A percentile compares a stretch with the other conserved stretches of the same genome.
These are phyloP conservation scores for Leptonema lineaticorne DNA, from an alignment of 1,140 invertebrate species.

Conservation along the genomic window DNA sequence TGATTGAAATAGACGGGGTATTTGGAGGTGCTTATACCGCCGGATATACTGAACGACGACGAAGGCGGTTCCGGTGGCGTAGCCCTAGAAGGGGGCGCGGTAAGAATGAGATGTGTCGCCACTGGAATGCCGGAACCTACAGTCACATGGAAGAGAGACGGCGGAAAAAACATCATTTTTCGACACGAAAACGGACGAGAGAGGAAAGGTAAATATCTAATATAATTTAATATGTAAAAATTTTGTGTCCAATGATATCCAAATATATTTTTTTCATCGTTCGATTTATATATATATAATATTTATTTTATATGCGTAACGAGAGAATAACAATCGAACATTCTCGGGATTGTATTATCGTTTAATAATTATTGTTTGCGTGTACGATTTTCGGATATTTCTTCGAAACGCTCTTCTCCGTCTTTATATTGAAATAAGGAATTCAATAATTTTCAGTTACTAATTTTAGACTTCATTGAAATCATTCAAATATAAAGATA, in stretches of 20 bases:
- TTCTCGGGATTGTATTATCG: no score
- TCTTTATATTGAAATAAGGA: no score
- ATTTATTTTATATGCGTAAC: not conserved
- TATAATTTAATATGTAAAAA: no score
- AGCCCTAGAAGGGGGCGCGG: slow-evolving; percentile 74
- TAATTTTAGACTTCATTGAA: no score
- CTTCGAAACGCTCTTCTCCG: no score
- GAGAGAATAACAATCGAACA: no score
- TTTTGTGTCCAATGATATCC: no score
- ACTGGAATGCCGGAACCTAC: slow-evolving; percentile 79
- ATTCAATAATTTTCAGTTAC: no score
- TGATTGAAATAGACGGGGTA: slow-evolving; percentile 67
- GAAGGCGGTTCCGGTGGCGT: slow-evolving; percentile 56
- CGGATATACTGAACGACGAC: slow-evolving; percentile 74
- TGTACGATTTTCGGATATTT: no score
- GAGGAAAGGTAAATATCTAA: slow-evolving; percentile 65
- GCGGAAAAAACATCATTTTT: slow-evolving; percentile 70
- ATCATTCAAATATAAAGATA: no score
- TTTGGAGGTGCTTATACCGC: slow-evolving; percentile 80
- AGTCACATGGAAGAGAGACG: slow-evolving; percentile 75
- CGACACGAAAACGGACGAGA: slow-evolving; percentile 64
- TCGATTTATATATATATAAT: not conserved
- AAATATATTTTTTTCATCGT: no score
- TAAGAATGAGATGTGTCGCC: slow-evolving; percentile 74
- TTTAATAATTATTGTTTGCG: no score